Conservation (phyloP, 1,140 invertebrate genomes). For the Drosophila melanogaster region DNA sequence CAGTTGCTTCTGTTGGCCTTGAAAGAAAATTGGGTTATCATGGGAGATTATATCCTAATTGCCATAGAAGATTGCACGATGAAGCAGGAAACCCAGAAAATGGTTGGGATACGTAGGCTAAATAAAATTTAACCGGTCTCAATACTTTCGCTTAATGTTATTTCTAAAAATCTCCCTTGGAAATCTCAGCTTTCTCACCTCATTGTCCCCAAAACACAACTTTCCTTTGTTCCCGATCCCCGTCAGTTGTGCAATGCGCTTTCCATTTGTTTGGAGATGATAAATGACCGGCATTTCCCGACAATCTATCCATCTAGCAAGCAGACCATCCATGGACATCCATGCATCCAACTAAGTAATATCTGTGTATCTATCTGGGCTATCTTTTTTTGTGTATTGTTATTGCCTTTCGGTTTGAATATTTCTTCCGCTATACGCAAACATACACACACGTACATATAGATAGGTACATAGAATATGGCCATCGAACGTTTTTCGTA, state of each 20-base stretch:
- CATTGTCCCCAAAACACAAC: conserved; percentile 5
- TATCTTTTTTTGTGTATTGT: conserved; percentile 54
- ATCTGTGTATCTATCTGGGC: conserved; percentile 55
- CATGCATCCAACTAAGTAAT: conserved; percentile 51
- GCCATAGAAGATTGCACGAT: neutral
- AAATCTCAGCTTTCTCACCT: conserved; percentile 19
- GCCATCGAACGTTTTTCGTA: conserved; percentile 66
- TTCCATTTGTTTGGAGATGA: conserved; percentile 53
- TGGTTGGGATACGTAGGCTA: too few relatives aligned
- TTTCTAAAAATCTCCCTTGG: neutral
- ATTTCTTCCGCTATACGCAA: conserved; percentile 32
- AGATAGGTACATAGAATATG: conserved; percentile 45
- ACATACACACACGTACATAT: neutral
- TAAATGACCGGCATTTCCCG: conserved; percentile 60
- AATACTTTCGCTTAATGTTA: neutral
- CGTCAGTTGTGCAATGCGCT: conserved; percentile 39
- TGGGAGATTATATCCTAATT: conserved; percentile 2
- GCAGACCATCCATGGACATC: conserved; percentile 6
- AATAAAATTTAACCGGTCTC: too few relatives aligned
- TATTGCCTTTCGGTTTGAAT: conserved; percentile 48
- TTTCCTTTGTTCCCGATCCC: conserved; percentile 15
- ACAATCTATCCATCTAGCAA: conserved; percentile 38
- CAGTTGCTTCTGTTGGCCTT: conserved; percentile 40
- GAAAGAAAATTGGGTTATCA: conserved; percentile 37
- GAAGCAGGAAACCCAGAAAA: neutral